Base-by-base conservation (phyloP, 30 jellyfish, hydroid and myxozoan genomes). In the Cassiopea xamachana region DNA sequence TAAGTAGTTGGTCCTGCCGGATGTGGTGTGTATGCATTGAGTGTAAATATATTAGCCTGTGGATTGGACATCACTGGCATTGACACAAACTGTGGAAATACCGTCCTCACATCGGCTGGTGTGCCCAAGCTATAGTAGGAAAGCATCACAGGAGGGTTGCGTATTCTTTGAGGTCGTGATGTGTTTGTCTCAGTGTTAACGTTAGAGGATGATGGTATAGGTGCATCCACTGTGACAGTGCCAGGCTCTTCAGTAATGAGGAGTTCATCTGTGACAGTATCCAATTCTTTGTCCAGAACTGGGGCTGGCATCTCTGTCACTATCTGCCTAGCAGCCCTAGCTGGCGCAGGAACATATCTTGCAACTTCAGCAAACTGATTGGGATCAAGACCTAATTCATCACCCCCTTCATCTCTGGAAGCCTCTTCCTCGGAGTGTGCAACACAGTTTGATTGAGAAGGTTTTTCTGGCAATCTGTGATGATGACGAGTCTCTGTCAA, bases 91-190 rank as follows among this genome's bases (percentile, higher is more conserved):
- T 69, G 85, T 48, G 69, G 83, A 7, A 47, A 75, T 75, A 75
- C 47, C 47, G 88, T 27, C 59, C 77, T 77, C 16, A 19, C n/a
- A 46, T 79, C 88, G 15, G 47, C 88, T 13, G 84, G 72, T 67
- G 18, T 18, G 13, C 91, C 82, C 12, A 60, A 48, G 7, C 83
- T 72, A 67, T 67, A 82, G 61, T 82, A 82, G 4, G 82, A 82
- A 61, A 82, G 45, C 83, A 18, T 82, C 68, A 49, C 73, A 45
- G 91, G 91, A 3, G 91, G 91, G 47, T 82, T 68, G 4, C 91
- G 72, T 60, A 60, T 60, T 82, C 91, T 43, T 82, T 55, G 89
- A 45, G 89, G 89, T 60, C 89, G 68, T 14, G 69, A 59, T 59
- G 69, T 59, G 8, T 59, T 59, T 59, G 69, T 59, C 69, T 59